Conservation (phyloP, 2,113 vertebrate genomes). For the Arenaria interpres region DNA sequence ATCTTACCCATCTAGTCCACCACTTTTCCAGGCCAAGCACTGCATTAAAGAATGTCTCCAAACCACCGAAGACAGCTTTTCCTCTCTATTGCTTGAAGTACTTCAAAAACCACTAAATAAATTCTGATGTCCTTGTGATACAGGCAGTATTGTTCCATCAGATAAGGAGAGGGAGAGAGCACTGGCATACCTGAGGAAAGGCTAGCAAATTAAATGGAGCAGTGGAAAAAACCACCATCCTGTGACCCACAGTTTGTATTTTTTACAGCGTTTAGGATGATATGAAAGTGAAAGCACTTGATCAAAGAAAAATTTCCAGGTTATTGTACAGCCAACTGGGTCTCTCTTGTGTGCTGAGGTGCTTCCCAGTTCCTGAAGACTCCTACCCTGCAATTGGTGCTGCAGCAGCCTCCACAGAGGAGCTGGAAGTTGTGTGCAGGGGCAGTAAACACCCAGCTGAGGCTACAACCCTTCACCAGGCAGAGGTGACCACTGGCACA, state of each 20-base stretch:
- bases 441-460: background rate
- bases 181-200: background rate
- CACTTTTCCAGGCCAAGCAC: background rate
- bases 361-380: background rate
- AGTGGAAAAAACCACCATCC: background rate
- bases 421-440: background rate
- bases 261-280: background rate
- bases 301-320: constrained; percentile 46
- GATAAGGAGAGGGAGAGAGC: background rate
- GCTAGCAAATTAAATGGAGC: background rate
- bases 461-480: background rate
- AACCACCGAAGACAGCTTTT: background rate
- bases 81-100: background rate
- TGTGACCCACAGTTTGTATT: background rate
- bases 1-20: background rate
- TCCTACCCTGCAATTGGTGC: background rate
- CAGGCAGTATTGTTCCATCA: background rate
- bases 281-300: background rate
- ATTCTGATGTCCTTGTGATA: background rate
- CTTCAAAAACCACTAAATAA: background rate
- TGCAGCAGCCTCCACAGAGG: background rate
- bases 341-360: background rate
- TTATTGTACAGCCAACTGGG: background rate
- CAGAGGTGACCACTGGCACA: background rate
- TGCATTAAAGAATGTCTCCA: background rate